Evolutionary conservation across 23 tunicate species (phyloP), one percentile per base, ranked within the genome.

Genomic region (Trididemnum nubilum): DNA sequence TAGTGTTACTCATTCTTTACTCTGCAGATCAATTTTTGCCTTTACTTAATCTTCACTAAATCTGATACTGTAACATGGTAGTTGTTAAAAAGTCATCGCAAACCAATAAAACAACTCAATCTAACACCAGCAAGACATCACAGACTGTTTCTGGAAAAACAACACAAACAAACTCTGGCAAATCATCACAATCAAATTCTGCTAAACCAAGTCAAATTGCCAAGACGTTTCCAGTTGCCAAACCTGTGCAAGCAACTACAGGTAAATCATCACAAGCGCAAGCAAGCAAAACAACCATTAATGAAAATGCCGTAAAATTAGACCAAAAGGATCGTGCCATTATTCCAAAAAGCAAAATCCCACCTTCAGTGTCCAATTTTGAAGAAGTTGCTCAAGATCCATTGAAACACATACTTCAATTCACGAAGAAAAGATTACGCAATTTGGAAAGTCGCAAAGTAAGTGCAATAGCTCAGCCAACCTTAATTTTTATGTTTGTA

Each of bases 381-480:
- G 91, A 87, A 72, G 44, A 26, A 32, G 77, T 88, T 36, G 87
- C 87, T 2, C 87, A 73, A 80, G 90, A 91, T 70, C 97, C 90
- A 21, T 32, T 91, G 81, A 85, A 91, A 49, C 86, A 80, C 79
- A 86, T 91, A 2, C 25, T 85, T 21, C 72, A 85, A 18, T 76
- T 91, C 32, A 77, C 82, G 27, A 86, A 86, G 70, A 91, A 82
- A 73, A 85, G 82, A 60, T 64, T 85, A 27, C 61, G 84, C 28
- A 91, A 91, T 77, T 73, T 91, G 23, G 97, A 91, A 77, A 91
- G 79, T 34, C 57, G 97, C 57, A 85, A 86, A 67, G 96, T 90
- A 90, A 26, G 73, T 44, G 15, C 15, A n/a, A n/a, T 33, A 18
- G 21, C 18, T 50, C n/a, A n/a, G n/a, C n/a, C n/a, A n/a, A n/a